Evolutionary conservation across 2,113 vertebrate species (phyloP), one percentile per base, ranked within the genome.

Genomic region (Mirza zaza): DNA sequence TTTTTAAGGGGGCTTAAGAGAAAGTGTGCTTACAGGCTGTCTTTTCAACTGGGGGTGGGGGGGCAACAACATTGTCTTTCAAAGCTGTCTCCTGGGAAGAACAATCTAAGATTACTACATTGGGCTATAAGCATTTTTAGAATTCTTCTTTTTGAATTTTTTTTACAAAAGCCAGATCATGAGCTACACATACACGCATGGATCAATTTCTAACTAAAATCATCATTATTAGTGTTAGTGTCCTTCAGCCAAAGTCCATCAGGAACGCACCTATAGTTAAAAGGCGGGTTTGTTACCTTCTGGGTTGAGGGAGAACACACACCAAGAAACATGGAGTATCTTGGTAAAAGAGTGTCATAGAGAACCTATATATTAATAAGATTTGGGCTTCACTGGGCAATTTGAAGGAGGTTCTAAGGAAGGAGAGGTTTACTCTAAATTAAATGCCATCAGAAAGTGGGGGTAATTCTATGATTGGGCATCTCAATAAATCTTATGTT

Each of bases 161-260:
- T 5, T 90, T 94, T 92, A 68, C 63, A 87, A 87, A 79, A 90
- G 32, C 0, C 59, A 87, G 65, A 52, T 76, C 42, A 79, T 52
- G 48, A 94, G 52, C 68, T 95, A 57, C 18, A 48, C 2, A 63
- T 23, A 70, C 20, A 36, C 61, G 55, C 21, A 48, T 63, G n/a
- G 39, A 87, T 52, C 18, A 32, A 39, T 92, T 90, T 93, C 77
- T 90, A 91, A 96, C 65, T 89, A 42, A 85, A 94, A 77, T 76
- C 20, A 20, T 39, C 34, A 87, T 34, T 94, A 52, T 17, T 68
- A 42, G 39, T 75, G 27, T 63, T 50, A 90, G 20, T 18, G 12
- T 11, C 27, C 61, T 71, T 67, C 2, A 21, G 10, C 4, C 23
- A 55, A 71, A 90, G 57, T 52, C 45, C 34, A 87, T 20, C 45